These are phyloP conservation scores for Varanus komodoensis DNA, from an alignment of 2,113 vertebrate genomes.

Conservation along the genomic window DNA sequence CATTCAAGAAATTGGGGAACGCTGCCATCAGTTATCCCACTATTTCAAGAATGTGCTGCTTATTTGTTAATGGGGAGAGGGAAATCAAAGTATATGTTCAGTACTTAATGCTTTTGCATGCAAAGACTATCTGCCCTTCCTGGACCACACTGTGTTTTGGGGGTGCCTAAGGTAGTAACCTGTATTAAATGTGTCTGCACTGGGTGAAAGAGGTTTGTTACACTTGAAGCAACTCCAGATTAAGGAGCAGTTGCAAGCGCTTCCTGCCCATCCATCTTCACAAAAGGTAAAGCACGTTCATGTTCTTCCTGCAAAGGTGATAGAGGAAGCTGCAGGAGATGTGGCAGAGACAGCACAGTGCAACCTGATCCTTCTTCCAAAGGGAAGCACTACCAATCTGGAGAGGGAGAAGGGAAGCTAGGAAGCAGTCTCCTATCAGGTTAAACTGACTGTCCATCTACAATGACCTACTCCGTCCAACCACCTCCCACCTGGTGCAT, in stretches of 20 bases:
- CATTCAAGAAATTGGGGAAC: not conserved
- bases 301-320: not conserved
- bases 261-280: not conserved
- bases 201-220: not conserved
- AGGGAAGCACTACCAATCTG: not conserved
- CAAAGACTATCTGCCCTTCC: not conserved
- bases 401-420: not conserved
- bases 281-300: not conserved
- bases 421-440: not conserved
- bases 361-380: not conserved
- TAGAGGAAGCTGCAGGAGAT: not conserved
- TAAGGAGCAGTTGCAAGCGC: not conserved
- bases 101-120: not conserved
- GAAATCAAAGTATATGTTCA: not conserved
- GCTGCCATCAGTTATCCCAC: not conserved
- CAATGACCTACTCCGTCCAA: no score
- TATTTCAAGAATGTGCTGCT: not conserved
- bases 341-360: not conserved
- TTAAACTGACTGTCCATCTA: not conserved
- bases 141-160: not conserved
- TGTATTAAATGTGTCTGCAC: rapidly evolving
- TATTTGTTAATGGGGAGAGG: not conserved
- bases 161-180: not conserved
- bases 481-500: no score
- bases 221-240: no score